A percentile compares a stretch with the other conserved stretches of the same genome.
Evolutionary conservation across 2,113 vertebrate species (phyloP).

Genomic region (Procavia capensis): DNA sequence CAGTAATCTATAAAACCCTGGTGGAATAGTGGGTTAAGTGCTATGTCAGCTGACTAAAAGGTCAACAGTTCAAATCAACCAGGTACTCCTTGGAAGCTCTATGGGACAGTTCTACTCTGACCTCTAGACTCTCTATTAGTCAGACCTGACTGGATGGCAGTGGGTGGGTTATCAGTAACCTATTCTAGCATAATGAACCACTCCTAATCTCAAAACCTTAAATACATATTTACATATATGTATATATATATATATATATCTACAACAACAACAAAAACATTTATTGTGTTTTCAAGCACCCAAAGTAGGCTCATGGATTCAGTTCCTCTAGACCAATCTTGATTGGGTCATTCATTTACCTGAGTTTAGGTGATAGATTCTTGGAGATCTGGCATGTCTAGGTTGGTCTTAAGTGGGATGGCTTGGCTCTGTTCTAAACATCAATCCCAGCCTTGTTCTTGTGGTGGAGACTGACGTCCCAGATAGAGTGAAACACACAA

Average conservation of each 20-base stretch:
- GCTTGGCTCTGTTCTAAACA: neutral
- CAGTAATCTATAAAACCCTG: too few species aligned
- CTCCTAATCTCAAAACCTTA: neutral
- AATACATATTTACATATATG: too few species aligned
- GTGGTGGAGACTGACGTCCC: neutral
- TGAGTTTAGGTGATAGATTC: neutral
- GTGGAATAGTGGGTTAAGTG: too few species aligned
- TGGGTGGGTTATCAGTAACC: conserved; percentile 14
- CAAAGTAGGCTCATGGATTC: neutral
- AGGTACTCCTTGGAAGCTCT: too few species aligned
- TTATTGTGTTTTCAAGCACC: neutral
- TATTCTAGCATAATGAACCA: neutral
- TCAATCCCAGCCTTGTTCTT: neutral
- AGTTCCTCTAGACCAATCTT: neutral
- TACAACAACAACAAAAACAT: neutral
- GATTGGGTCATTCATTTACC: neutral
- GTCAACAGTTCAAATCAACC: too few species aligned
- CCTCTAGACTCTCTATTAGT: too few species aligned
- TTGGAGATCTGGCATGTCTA: neutral
- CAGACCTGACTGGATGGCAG: too few species aligned
- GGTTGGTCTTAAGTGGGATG: neutral
- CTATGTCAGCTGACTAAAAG: too few species aligned
- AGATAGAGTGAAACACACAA: neutral
- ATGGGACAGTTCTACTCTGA: too few species aligned
- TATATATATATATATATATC: too few species aligned